phyloP scores from a whole-genome alignment of 2,113 vertebrate genomes.

The Sander vitreus region DNA sequence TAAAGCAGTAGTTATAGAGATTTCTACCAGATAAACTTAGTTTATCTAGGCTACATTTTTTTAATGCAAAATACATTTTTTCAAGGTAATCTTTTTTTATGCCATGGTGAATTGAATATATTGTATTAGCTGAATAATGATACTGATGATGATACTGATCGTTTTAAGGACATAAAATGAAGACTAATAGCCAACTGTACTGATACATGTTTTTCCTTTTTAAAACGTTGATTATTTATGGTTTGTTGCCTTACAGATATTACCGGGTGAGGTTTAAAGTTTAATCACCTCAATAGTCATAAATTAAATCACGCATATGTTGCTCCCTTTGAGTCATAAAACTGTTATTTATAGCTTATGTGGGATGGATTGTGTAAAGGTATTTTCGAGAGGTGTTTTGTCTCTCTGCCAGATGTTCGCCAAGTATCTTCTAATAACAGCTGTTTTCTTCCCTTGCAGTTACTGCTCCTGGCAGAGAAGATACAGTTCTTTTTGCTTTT shows the following conservation, averaged over 20 bases:
- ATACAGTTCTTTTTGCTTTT: slow-evolving; percentile 33
- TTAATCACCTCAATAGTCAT: neutral
- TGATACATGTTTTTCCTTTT: neutral
- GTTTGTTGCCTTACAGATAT: neutral
- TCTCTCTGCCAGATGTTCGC: neutral
- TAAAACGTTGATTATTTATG: neutral
- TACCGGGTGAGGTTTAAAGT: neutral
- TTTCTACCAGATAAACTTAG: neutral
- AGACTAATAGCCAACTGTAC: neutral
- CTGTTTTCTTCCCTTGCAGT: slow-evolving; percentile 53
- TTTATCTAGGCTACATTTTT: neutral
- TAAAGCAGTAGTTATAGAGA: neutral
- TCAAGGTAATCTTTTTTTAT: neutral
- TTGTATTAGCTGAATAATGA: neutral
- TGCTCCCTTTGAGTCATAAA: neutral
- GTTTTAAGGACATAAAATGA: neutral
- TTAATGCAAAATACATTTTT: neutral
- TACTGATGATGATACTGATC: neutral
- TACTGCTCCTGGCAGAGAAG: slow-evolving; percentile 50
- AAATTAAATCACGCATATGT: neutral
- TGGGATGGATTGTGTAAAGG: neutral
- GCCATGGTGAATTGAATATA: neutral
- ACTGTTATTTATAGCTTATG: too few species aligned
- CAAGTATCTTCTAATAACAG: slow-evolving; percentile 39
- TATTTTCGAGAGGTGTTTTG: neutral